Base-by-base conservation (phyloP, 1,140 invertebrate genomes). In the Drosophila aff. region DNA sequence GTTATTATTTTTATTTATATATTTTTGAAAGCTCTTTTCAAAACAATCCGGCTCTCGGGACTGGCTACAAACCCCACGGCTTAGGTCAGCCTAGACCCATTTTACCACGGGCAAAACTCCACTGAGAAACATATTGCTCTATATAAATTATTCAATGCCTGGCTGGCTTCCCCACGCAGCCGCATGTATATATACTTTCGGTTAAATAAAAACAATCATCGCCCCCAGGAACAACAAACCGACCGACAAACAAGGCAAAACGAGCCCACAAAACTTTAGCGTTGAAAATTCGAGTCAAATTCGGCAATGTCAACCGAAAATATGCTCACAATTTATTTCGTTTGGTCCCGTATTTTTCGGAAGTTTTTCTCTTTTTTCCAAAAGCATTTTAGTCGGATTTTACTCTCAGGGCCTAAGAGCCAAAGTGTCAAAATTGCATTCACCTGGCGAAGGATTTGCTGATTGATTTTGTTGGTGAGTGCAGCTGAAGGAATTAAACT, bases 111-210 rank as follows among this genome's bases (percentile, higher is more conserved):
- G n/a, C 69, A 49, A 60, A 72, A 59, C 53, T 23, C 21, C 67
- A 73, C 31, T 60, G 46, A 21, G 38, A 41, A 76, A 31, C 26
- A 66, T 58, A 66, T 50, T 66, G 61, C 40, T 76, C 23, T 50
- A 21, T 66, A 76, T 76, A 59, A 76, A 76, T 46, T 53, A 76
- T 76, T 76, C 52, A 76, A 76, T 60, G 44, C 52, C 52, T 60
- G 67, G n/a, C 52, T 72, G 52, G 43, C 52, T 41, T 44, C 36
- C 16, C 5, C 61, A 41, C 52, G 33, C 44, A 43, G 36, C 26
- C 66, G 38, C 41, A 47, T 15, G 15, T 16, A 52, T 33, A 18
- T 33, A 16, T 13, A n/a, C 18, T 11, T 43, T 44, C 3, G 59
- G 23, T 46, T 36, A 18, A 47, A 38, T 36, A 64, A 67, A 67